Base-by-base conservation (phyloP, 2,113 vertebrate genomes). In the Gadus chalcogrammus region DNA sequence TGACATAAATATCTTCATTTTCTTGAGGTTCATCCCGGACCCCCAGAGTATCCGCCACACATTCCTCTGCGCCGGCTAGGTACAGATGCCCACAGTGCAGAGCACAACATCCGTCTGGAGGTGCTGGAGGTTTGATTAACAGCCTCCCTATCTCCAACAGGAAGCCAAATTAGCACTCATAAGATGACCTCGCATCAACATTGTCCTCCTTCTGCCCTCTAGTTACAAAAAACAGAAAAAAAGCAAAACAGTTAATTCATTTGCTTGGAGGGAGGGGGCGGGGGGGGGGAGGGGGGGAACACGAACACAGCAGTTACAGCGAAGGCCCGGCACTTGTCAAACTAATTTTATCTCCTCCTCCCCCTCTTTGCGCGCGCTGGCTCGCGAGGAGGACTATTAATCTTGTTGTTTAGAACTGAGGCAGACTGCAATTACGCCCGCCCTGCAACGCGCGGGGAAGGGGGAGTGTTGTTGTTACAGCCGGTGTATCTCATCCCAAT, bases 151-250 rank as follows among this genome's bases (percentile, higher is more conserved):
- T 78, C 55, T 1, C 56, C 66, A 67, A 75, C 65, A 64, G 64
- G 70, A 12, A 69, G 72, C 58, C 24, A 64, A 75, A 79, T 80
- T 73, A 65, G 48, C 80, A 78, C 82, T 86, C 85, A 86, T 88
- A 74, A 88, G 70, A 75, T 85, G 81, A 87, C 80, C 79, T 73
- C 76, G 77, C 74, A 81, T 55, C 63, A 78, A 87, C 65, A 74
- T 76, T 79, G 76, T 59, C 27, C 74, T 77, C 80, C 79, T 60
- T 73, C 68, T 74, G 55, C 52, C 69, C 77, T 73, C 71, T 61
- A 66, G 35, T 64, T 68, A n/a, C n/a, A 87, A 83, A 75, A 28
- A 68, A 81, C 80, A 87, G 82, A 75, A 48, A 48, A 48, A 9
- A 48, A 48, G 42, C 42, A 9, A 48, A 48, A 48, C 42, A 77